Percentiles rank a stretch among this genome's conserved stretches.
phyloP scores from a whole-genome alignment of 2,797 vertebrate genomes.

The Parauchenoglanis ngamensis region DNA sequence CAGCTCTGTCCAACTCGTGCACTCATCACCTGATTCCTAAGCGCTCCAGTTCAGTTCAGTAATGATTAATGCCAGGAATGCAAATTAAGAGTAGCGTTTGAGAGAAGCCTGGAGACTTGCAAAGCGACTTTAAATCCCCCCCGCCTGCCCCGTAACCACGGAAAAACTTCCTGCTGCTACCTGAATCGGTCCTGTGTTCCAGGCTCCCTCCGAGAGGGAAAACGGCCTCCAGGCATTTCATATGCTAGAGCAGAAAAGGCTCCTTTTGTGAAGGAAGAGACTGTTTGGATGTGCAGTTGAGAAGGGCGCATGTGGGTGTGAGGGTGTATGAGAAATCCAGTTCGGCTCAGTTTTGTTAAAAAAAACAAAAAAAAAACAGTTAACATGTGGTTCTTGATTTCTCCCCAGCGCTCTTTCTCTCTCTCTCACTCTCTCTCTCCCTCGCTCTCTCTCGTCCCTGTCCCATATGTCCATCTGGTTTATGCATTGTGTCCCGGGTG shows the following conservation, averaged over 20 bases:
- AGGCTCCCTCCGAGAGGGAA: neutral
- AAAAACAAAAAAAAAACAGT: neutral
- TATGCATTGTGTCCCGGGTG: conserved; percentile 31
- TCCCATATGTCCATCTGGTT: conserved; percentile 26
- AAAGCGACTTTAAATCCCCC: neutral
- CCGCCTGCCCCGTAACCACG: neutral
- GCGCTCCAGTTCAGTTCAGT: neutral
- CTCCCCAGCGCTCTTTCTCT: conserved; percentile 1
- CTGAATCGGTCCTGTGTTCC: conserved; percentile 14
- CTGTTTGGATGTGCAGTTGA: conserved; percentile 14
- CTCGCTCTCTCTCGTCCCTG: neutral
- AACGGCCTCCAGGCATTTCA: neutral
- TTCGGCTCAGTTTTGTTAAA: neutral
- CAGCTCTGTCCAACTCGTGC: neutral
- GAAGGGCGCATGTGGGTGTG: neutral
- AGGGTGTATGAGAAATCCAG: conserved; percentile 30
- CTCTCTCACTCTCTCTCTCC: conserved; percentile 8
- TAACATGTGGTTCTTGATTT: conserved; percentile 30
- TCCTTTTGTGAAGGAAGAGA: conserved; percentile 3
- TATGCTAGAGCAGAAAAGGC: conserved; percentile 4
- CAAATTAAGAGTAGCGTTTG: neutral
- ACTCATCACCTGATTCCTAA: neutral
- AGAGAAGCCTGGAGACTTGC: conserved; percentile 21
- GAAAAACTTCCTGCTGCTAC: conserved; percentile 14
- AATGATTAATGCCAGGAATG: neutral